phyloP scores from a whole-genome alignment of 2,113 vertebrate genomes.

The Paradoxurus hermaphroditus region DNA sequence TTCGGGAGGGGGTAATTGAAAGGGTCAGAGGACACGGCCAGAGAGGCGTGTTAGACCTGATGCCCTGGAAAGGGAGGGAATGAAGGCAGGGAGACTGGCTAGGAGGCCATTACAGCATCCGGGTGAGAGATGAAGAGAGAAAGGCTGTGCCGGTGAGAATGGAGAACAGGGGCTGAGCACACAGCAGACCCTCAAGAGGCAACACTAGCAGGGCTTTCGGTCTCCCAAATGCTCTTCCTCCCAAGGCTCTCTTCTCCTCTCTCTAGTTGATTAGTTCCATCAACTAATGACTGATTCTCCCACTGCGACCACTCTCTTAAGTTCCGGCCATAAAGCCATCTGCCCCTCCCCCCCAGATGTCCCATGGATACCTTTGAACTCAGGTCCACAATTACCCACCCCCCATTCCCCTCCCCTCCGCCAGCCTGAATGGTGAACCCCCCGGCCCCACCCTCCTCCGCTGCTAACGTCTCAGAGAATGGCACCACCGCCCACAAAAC shows the following conservation, averaged over 20 bases:
- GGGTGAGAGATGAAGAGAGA: neutral
- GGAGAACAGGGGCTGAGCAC: neutral
- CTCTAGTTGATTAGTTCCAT: neutral
- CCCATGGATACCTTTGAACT: neutral
- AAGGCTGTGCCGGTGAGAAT: neutral
- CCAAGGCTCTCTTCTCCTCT: neutral
- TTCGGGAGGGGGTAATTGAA: neutral
- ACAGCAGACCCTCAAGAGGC: neutral
- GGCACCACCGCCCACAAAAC: neutral
- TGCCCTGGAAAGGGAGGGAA: neutral
- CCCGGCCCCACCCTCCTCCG: fast-evolving
- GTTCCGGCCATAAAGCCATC: neutral
- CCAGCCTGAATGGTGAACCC: neutral
- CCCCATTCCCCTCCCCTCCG: neutral
- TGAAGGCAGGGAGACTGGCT: neutral
- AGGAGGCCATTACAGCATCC: neutral
- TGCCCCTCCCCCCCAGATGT: neutral
- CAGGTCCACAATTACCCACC: neutral
- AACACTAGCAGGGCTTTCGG: too few species aligned
- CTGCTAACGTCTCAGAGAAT: neutral
- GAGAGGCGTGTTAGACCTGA: neutral
- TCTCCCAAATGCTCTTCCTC: neutral
- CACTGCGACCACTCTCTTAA: neutral
- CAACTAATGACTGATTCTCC: neutral
- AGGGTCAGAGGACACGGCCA: neutral